Evolutionary conservation across 2,888 invertebrate species (phyloP), one percentile per base, ranked within the genome.

Genomic region (Clivina fossor): DNA sequence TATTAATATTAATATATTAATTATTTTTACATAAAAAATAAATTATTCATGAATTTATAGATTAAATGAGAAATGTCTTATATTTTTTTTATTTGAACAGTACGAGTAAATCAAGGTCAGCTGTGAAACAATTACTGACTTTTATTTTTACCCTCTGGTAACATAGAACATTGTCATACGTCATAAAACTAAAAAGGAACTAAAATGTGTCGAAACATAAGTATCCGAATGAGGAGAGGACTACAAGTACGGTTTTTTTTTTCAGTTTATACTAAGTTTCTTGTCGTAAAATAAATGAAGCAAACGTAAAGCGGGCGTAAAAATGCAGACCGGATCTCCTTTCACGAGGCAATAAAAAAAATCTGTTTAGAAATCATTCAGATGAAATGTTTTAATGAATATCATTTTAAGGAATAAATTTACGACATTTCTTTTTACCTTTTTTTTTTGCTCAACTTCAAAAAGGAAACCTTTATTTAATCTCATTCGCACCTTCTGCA

Each of bases 381-480:
- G 16, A 15, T 16, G 37, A 37, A 37, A 37, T 37, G 37, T 38
- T 44, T 32, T 44, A 48, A 35, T 48, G 47, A 33, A 48, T 48
- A 35, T 48, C 47, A 48, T 48, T 48, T 48, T 48, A 5, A 11
- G 9, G 18, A 38, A 49, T 49, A 49, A 19, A 49, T 38, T 49
- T 22, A 46, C 20, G 37, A 33, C 18, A 20, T 40, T 20, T 40
- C 20, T 20, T 40, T 40, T 40, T 19, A 18, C 20, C 33, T 47
- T 44, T 44, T 43, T n/a, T 28, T 43, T 43, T 28, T 44, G 30
- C 16, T 24, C 9, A 7, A 24, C 26, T 24, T 9, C 4, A 11
- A 35, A 47, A 47, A n/a, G n/a, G 19, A 40, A 38, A 18, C 44
- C 28, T 43, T 51, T 41, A 41, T 51, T 53, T 53, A 53, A 53